Base-by-base conservation (phyloP, 2,888 invertebrate genomes). In the Drosophila rubida region DNA sequence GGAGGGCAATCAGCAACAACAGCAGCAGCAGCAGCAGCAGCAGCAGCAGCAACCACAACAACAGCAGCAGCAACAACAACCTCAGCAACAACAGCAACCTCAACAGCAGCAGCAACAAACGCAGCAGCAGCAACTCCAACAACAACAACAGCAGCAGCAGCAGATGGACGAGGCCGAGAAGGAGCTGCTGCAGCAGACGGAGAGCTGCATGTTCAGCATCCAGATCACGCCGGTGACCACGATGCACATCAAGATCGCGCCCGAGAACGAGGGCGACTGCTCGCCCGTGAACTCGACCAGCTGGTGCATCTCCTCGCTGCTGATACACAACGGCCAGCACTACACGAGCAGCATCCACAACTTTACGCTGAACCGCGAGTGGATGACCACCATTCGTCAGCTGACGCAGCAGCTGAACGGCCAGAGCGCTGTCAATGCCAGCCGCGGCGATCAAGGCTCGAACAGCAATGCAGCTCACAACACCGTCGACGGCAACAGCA, bases 231-330 rank as follows among this genome's bases (percentile, higher is more conserved):
- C 64, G 0, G 45, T 32, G 3, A 67, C 58, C 1, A 50, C 8
- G 4, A 46, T 67, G 25, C 50, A 64, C 7, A 64, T 66, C 2
- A 35, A 57, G 14, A 41, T 66, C 4, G 8, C 19, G 6, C 14
- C 25, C 0, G 46, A 66, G 19, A 19, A 19, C 19, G 19, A 19
- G 19, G 19, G 19, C 19, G 2, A 8, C 2, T n/a, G 46, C 25
- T 6, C 19, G 0, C 6, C 37, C 19, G 19, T 19, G 0, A 6
- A 6, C 0, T 2, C 13, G 2, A n/a, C 9, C n/a, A 30, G 27
- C 8, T 69, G 68, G 62, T 48, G 68, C 30, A 69, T 69, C 9
- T 67, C 67, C 1, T 62, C 68, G 0, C 8, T 67, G 7, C 14
- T 69, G 16, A 13, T 62, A 0, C 62, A 68, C 50, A 48, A 69